Percentiles rank a stretch among this genome's conserved stretches.
Evolutionary conservation across 2,888 invertebrate species (phyloP).

Genomic region (Drosophila mayaguana): DNA sequence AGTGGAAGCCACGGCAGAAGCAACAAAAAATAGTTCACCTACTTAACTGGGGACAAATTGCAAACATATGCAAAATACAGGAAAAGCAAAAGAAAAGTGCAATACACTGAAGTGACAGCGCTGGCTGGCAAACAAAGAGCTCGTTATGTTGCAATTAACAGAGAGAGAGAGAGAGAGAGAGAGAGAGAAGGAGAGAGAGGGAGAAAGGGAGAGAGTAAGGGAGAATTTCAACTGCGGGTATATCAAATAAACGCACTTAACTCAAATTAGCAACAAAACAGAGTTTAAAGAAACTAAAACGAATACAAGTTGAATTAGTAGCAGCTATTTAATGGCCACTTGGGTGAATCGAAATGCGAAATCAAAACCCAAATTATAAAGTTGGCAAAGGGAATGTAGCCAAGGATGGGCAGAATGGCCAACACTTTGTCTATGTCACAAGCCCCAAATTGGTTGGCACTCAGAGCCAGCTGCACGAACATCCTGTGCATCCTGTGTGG

Average conservation of each 20-base stretch:
- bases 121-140: conserved; percentile 6
- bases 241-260: conserved; percentile 27
- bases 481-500: conserved; percentile 72
- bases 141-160: conserved; percentile 41
- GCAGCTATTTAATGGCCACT: not conserved
- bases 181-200: not conserved
- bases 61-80: conserved; percentile 59
- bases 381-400: conserved; percentile 18
- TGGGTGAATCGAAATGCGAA: conserved; percentile 25
- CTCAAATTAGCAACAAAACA: conserved; percentile 22
- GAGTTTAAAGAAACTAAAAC: conserved; percentile 6
- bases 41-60: conserved; percentile 44
- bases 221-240: conserved; percentile 23
- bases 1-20: conserved; percentile 13
- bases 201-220: not conserved
- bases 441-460: conserved; percentile 58
- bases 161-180: not conserved
- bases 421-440: conserved; percentile 65
- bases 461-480: conserved; percentile 72
- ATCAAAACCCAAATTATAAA: conserved; percentile 45
- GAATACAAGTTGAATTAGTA: conserved; percentile 22
- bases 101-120: conserved; percentile 8
- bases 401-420: conserved; percentile 29
- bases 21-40: not conserved
- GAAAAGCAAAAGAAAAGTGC: conserved; percentile 11